Evolutionary conservation across 1,140 invertebrate species (phyloP).

Genomic region (Andricus grossulariae): DNA sequence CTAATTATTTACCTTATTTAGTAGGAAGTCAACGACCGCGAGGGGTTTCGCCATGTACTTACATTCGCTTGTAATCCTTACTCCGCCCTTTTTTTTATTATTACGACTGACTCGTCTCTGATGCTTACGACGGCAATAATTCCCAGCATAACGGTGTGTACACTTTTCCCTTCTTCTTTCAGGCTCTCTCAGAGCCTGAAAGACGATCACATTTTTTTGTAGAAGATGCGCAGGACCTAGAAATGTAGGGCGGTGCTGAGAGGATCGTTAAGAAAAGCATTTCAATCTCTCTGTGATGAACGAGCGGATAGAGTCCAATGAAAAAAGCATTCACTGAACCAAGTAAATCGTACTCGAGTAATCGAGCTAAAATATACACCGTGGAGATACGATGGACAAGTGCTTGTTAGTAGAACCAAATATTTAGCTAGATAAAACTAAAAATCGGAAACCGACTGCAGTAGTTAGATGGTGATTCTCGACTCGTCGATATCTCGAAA

Average conservation of each 20-base stretch:
- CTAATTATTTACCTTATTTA: too few species aligned
- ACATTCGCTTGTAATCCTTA: not conserved
- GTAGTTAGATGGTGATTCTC: too few species aligned
- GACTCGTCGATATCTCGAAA: too few species aligned
- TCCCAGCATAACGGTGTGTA: not conserved
- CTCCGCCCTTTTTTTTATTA: too few species aligned
- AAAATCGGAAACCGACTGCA: too few species aligned
- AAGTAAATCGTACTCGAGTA: too few species aligned
- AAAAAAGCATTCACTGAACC: not conserved
- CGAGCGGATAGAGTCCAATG: not conserved
- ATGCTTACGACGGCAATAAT: slow-evolving; percentile 7
- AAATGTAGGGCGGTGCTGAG: slow-evolving; percentile 25
- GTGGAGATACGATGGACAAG: too few species aligned
- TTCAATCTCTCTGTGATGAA: slow-evolving; percentile 16
- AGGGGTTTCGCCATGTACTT: not conserved
- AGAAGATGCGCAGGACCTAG: slow-evolving; percentile 10
- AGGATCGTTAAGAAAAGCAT: slow-evolving; percentile 21
- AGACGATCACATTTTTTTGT: slow-evolving; percentile 24
- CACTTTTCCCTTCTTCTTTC: not conserved
- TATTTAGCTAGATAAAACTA: not conserved
- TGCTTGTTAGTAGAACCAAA: too few species aligned
- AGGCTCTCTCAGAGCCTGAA: slow-evolving; percentile 1
- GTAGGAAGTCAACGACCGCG: not conserved
- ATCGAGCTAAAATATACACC: too few species aligned
- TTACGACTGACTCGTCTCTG: not conserved